phyloP scores from a whole-genome alignment of 2,888 invertebrate species.

The Gibbula magus region DNA sequence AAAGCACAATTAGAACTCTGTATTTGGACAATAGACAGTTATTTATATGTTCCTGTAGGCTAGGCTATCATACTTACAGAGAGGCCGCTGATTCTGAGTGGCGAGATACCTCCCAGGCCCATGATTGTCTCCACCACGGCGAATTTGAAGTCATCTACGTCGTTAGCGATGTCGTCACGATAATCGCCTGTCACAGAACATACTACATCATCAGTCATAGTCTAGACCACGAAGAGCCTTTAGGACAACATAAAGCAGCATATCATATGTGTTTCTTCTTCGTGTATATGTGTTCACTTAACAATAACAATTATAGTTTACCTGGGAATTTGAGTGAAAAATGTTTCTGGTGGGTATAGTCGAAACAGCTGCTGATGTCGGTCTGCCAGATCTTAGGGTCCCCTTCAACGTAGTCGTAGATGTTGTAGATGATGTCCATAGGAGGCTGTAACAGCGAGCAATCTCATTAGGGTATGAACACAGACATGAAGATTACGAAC shows the following conservation, averaged over 20 bases:
- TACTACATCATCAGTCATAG: not conserved
- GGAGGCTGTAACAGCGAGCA: conserved; percentile 25
- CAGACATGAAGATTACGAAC: too few relatives aligned
- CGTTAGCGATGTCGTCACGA: conserved; percentile 26
- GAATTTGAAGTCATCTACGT: conserved; percentile 39
- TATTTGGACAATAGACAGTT: too few relatives aligned
- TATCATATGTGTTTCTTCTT: conserved; percentile 26
- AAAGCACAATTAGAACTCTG: too few relatives aligned
- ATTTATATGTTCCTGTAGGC: too few relatives aligned
- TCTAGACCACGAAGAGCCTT: not conserved
- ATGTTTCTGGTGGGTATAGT: conserved; percentile 43
- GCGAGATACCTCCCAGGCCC: conserved; percentile 31
- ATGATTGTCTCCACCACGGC: conserved; percentile 31
- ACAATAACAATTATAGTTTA: conserved; percentile 3
- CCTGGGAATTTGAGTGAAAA: conserved; percentile 47
- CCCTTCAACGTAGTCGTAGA: conserved; percentile 52
- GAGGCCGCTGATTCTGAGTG: conserved; percentile 35
- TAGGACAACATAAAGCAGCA: not conserved
- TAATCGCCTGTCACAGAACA: conserved; percentile 32
- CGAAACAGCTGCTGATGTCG: conserved; percentile 52
- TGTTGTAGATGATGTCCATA: conserved; percentile 46
- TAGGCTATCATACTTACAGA: conserved; percentile 21
- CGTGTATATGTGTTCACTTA: conserved; percentile 22
- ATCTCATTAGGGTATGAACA: too few relatives aligned
- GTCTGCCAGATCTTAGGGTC: conserved; percentile 48